Base-by-base conservation (phyloP, 1,140 invertebrate species). In the Ganaspis sp. region DNA sequence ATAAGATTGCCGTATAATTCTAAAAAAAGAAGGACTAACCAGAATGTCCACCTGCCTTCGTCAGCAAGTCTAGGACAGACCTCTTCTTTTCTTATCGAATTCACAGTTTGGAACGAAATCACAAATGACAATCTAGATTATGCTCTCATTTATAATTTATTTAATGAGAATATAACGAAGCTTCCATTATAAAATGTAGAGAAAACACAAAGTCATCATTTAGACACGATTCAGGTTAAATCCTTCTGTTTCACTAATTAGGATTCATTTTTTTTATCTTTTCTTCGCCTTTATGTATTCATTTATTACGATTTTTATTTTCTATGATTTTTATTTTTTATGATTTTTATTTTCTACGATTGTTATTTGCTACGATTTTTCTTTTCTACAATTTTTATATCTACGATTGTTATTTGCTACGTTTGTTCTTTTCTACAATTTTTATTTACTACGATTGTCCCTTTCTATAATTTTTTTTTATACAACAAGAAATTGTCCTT, bases 61-160 rank as follows among this genome's bases (percentile, higher is more conserved):
- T 75, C 75, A 77, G 73, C 58, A 15, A 21, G 38, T 74, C 74
- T 77, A 79, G 73, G 71, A 49, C 45, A 49, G n/a, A 8, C 45
- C n/a, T 49, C 45, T 49, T 49, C 45, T 17, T 49, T 49, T 49
- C 45, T 49, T 49, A 5, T 49, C 45, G 8, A 5, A 17, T 17
- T n/a, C 45, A 49, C 45, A 49, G 45, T 49, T 49, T 17, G 45
- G 45, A 49, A 49, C 45, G 45, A 49, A 49, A 49, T 49, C 45
- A 49, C 15, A 49, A 49, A 45, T 45, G 40, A 45, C 40, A 11
- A 49, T 49, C 45, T 17, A 49, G 45, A 49, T 49, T 49, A 49
- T 45, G 45, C n/a, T 17, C 17, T 49, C 17, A n/a, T 49, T 49
- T 17, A 49, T 17, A 49, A 49, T 49, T 49, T 15, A 49, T 17